Evolutionary conservation across 2,113 vertebrate genomes (phyloP).

Genomic region (Micromys minutus): DNA sequence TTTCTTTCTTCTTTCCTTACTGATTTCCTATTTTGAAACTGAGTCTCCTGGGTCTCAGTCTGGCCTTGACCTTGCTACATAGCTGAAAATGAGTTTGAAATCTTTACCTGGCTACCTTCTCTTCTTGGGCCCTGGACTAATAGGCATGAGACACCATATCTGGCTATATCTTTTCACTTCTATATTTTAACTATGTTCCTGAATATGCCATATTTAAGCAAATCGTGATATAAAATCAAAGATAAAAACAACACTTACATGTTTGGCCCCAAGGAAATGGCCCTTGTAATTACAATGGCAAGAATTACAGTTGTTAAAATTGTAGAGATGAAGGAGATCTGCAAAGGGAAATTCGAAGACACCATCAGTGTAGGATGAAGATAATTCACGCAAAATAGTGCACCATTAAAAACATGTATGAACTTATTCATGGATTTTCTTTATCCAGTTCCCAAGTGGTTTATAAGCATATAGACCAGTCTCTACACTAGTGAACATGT

Average conservation of each 20-base stretch:
- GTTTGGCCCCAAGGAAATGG: conserved; percentile 88
- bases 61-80: not conserved
- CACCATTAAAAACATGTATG: not conserved
- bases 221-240: not conserved
- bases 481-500: not conserved
- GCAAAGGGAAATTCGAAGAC: conserved; percentile 70
- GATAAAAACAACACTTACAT: conserved; percentile 88
- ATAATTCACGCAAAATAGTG: conserved; percentile 33
- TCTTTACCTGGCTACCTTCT: no score
- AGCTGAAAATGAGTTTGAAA: not conserved
- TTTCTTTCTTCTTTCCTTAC: not conserved
- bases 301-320: conserved; percentile 91
- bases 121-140: not conserved
- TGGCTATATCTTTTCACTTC: not conserved
- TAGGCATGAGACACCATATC: not conserved
- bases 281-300: conserved; percentile 88
- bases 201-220: not conserved
- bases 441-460: not conserved
- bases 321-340: conserved; percentile 95
- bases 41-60: not conserved
- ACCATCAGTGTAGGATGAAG: not conserved
- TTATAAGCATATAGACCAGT: not conserved
- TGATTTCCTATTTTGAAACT: not conserved
- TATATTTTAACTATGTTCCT: not conserved
- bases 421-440: not conserved